Percentiles rank a stretch among this genome's conserved stretches.
Evolutionary conservation across 2,888 invertebrate genomes (phyloP).

Genomic region (Pollenia labialis): DNA sequence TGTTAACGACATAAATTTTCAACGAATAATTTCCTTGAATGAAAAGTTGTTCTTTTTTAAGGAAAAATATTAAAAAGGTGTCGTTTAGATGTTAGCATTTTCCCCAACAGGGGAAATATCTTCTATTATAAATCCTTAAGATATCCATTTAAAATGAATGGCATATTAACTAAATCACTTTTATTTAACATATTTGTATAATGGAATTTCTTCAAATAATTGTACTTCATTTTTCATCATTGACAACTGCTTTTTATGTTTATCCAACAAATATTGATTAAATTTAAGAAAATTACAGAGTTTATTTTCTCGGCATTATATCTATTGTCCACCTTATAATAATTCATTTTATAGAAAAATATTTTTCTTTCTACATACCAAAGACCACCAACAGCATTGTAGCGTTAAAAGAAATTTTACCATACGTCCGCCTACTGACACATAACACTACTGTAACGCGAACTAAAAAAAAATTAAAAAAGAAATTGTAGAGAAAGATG

Average conservation of each 20-base stretch:
- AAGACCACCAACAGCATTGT: constrained; percentile 65
- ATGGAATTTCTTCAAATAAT: constrained; percentile 25
- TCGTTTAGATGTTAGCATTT: too few species aligned
- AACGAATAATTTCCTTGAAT: neutral
- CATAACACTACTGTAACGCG: constrained; percentile 49
- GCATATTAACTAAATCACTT: neutral
- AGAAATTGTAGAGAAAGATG: constrained; percentile 27
- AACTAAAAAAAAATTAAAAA: neutral
- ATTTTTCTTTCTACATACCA: constrained; percentile 43
- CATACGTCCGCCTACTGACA: constrained; percentile 67
- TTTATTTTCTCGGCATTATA: constrained; percentile 38
- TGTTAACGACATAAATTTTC: too few species aligned
- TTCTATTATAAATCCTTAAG: too few species aligned
- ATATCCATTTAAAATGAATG: too few species aligned
- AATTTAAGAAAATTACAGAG: constrained; percentile 13
- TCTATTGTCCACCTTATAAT: constrained; percentile 56
- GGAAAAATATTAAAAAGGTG: too few species aligned
- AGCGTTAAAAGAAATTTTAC: constrained; percentile 48
- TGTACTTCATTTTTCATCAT: constrained; percentile 50
- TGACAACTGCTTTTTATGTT: constrained; percentile 64
- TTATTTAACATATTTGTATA: neutral
- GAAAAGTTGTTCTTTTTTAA: constrained; percentile 1
- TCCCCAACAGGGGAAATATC: too few species aligned
- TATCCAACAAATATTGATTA: constrained; percentile 65
- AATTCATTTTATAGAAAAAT: constrained; percentile 53